phyloP scores from a whole-genome alignment of 2,113 vertebrate genomes.

The Accipiter cooperii region DNA sequence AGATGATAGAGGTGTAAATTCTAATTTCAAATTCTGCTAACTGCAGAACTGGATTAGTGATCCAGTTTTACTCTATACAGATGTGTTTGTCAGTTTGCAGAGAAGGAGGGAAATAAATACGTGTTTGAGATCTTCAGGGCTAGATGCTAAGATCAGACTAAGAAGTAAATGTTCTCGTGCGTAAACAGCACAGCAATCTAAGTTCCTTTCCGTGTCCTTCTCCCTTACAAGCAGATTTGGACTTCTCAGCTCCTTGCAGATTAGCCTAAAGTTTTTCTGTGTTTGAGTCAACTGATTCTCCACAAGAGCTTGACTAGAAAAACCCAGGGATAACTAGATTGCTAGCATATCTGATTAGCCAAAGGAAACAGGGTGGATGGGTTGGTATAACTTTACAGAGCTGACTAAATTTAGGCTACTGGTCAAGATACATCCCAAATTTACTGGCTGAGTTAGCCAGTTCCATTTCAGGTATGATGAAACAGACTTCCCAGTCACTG shows the following conservation, averaged over 20 bases:
- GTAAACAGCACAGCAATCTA: background rate
- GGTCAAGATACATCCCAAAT: background rate
- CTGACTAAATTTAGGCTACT: background rate
- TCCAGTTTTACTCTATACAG: background rate
- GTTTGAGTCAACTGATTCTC: background rate
- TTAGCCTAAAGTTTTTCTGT: background rate
- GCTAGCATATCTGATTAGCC: background rate
- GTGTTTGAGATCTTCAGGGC: background rate
- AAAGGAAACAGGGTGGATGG: background rate
- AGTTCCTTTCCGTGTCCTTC: background rate
- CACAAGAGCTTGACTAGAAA: background rate
- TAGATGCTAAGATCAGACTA: background rate
- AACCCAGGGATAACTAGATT: background rate
- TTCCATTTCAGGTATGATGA: background rate
- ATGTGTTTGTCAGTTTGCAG: background rate
- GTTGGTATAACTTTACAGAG: background rate
- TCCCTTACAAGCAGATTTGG: background rate
- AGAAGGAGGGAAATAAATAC: background rate
- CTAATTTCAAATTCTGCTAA: background rate
- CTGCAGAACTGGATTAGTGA: background rate
- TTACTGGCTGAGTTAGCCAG: background rate
- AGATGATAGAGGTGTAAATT: background rate
- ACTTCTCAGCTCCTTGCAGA: background rate
- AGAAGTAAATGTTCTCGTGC: background rate
- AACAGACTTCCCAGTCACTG: background rate